Evolutionary conservation across 2,113 vertebrate species (phyloP).

Genomic region (Ammodytes marinus): DNA sequence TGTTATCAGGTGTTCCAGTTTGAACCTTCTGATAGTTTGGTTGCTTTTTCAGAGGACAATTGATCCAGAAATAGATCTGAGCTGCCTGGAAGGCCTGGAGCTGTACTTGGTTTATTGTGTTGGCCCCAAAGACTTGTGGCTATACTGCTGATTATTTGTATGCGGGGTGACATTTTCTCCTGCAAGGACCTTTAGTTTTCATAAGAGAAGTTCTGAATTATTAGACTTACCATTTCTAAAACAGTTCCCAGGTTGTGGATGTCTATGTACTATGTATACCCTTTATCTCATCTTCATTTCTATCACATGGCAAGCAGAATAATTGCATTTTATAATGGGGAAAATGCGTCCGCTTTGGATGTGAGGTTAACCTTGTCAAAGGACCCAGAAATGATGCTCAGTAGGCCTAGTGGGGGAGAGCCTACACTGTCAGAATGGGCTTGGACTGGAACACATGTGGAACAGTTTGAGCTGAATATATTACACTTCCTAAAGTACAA

Average conservation of each 20-base stretch:
- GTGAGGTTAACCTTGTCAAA: no score
- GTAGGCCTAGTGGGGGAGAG: no score
- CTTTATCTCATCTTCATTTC: neutral
- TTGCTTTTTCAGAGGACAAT: slow-evolving; percentile 51
- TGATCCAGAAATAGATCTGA: slow-evolving; percentile 65
- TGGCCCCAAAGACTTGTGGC: slow-evolving; percentile 36
- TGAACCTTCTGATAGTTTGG: slow-evolving; percentile 32
- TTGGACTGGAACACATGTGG: neutral
- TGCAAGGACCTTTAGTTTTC: slow-evolving; percentile 15
- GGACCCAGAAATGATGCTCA: no score
- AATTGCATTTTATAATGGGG: neutral
- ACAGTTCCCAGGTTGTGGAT: neutral
- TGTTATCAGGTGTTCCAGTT: slow-evolving; percentile 51
- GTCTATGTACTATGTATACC: neutral
- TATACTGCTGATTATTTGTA: slow-evolving; percentile 42
- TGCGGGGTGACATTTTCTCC: slow-evolving; percentile 17
- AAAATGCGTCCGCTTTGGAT: no score
- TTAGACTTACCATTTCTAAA: neutral
- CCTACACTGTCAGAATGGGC: neutral
- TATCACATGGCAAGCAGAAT: neutral
- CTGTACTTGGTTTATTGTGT: slow-evolving; percentile 62
- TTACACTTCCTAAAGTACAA: neutral
- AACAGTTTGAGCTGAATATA: neutral
- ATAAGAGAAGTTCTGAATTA: slow-evolving; percentile 14
- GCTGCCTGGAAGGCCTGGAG: slow-evolving; percentile 25